phyloP scores from a whole-genome alignment of 2,797 vertebrate genomes.

The Protonibea diacanthus region DNA sequence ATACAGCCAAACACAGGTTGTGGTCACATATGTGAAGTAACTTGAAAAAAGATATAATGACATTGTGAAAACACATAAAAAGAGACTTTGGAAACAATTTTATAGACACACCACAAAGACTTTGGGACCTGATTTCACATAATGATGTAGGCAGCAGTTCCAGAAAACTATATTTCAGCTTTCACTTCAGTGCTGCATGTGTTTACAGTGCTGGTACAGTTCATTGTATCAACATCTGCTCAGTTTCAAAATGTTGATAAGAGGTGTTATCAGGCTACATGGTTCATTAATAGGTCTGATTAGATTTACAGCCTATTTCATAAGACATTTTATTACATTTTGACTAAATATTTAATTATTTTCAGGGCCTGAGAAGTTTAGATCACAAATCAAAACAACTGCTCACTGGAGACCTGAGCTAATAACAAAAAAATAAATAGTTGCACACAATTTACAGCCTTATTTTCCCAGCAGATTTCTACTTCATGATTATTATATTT shows the following conservation, averaged over 20 bases:
- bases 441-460: not conserved
- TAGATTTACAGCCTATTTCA: conserved; percentile 3
- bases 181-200: not conserved
- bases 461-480: conserved; percentile 4
- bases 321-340: conserved; percentile 22
- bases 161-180: not conserved
- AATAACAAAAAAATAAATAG: not conserved
- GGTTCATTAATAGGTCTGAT: conserved; percentile 2
- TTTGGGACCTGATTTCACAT: conserved; percentile 12
- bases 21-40: not conserved
- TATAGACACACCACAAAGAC: not conserved
- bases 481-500: conserved; percentile 19
- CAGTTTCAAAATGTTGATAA: not conserved
- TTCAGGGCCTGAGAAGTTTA: not conserved
- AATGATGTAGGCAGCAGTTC: conserved; percentile 1
- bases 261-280: not conserved
- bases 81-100: conserved; percentile 21
- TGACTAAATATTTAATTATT: conserved; percentile 3
- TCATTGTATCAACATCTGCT: not conserved
- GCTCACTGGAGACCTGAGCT: not conserved
- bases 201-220: not conserved
- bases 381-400: conserved; percentile 12
- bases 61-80: conserved; percentile 2
- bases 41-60: not conserved
- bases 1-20: not conserved